Conservation (phyloP, 1,140 invertebrate species). For the Trichoplusia ni region DNA sequence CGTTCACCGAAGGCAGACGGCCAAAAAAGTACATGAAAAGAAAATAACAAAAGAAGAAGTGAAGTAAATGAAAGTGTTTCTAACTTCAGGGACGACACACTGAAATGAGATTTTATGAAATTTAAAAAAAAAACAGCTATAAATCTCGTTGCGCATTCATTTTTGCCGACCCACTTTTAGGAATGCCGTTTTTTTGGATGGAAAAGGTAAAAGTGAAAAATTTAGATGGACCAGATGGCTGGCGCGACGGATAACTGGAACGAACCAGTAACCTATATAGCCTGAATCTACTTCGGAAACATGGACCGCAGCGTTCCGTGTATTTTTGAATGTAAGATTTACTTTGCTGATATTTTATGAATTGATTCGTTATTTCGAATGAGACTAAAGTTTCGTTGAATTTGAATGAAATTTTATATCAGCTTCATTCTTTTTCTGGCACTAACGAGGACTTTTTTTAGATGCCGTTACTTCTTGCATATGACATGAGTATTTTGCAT, state of each 20-base stretch:
- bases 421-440: too few relatives aligned
- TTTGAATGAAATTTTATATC: too few relatives aligned
- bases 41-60: slow-evolving; percentile 17
- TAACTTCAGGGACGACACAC: slow-evolving; percentile 19
- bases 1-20: too few relatives aligned
- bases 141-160: slow-evolving; percentile 29
- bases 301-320: background rate
- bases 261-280: slow-evolving; percentile 25
- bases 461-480: too few relatives aligned
- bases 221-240: slow-evolving; percentile 25
- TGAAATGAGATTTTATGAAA: slow-evolving; percentile 26
- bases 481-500: too few relatives aligned
- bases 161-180: slow-evolving; percentile 21
- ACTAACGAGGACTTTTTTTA: too few relatives aligned
- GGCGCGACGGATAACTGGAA: slow-evolving; percentile 20
- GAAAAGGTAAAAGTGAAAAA: slow-evolving; percentile 26
- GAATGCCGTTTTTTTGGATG: slow-evolving; percentile 1
- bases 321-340: slow-evolving; percentile 1
- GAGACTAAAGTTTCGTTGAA: background rate
- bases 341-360: background rate
- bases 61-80: slow-evolving; percentile 13
- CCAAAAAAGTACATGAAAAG: too few relatives aligned
- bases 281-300: slow-evolving; percentile 12
- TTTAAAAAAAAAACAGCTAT: slow-evolving; percentile 14
- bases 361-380: background rate